Base-by-base conservation (phyloP, 2,113 vertebrate genomes). In the Psittacula cyanocephala region DNA sequence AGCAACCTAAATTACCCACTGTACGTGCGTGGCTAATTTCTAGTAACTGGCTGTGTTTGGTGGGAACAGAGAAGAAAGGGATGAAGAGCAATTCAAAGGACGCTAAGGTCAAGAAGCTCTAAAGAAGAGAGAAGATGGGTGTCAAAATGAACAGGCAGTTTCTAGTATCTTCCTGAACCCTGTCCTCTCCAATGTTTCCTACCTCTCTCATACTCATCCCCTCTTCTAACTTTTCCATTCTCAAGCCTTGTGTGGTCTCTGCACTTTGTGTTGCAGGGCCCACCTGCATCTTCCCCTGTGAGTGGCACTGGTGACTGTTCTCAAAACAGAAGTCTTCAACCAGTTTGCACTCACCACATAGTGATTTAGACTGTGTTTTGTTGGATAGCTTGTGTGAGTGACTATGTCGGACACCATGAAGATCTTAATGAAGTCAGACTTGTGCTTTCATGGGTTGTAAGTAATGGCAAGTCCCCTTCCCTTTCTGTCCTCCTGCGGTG, bases 211-310 rank as follows among this genome's bases (percentile, higher is more conserved):
- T 0, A 0, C 17, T 91, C 31, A 41, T 46, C 11, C 16, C 1
- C 1, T 35, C 19, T 91, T 49, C 35, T 78, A 41, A 53, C 31
- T 71, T 79, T 68, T 59, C 23, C 2, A 1, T 71, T 86, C 31
- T 84, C 25, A 29, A 49, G 43, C 29, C 29, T 71, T 3, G 0
- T 0, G 0, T 7, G 1, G 10, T 28, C 33, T 81, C 65, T 4
- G 2, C 22, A 43, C 43, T 17, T 20, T 12, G 7, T 46, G 9
- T 64, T 63, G 22, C 77, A 84, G 77, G 49, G 17, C 24, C 13
- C 24, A 25, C 23, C 31, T 65, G 24, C 17, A 28, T 64, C 69
- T 81, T 78, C 37, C 82, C 14, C 44, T 62, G 55, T 22, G 44
- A 69, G 65, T 46, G 33, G 50, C 11, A 33, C 33, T 52, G 44